phyloP scores from a whole-genome alignment of 2,797 vertebrate genomes.

The Anguilla megastoma region DNA sequence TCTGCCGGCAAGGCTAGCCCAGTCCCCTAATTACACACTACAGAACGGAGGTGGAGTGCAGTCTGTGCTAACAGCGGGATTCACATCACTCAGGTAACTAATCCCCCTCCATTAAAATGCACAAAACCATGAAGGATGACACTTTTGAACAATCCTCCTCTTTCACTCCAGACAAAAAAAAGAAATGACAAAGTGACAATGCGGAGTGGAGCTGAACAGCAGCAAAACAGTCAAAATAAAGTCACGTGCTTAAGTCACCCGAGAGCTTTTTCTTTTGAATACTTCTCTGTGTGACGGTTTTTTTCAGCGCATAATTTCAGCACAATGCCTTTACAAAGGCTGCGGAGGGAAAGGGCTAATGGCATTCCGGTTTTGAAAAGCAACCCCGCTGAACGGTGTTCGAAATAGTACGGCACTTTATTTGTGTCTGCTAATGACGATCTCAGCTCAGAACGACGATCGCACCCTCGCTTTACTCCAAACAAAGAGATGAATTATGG shows the following conservation, averaged over 20 bases:
- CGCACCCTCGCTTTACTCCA: not conserved
- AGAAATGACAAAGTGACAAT: slow-evolving; percentile 7
- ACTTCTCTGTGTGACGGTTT: not conserved
- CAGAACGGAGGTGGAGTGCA: slow-evolving; percentile 15
- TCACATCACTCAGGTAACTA: slow-evolving; percentile 44
- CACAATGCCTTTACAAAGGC: not conserved
- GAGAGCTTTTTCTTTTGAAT: not conserved
- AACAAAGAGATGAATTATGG: not conserved
- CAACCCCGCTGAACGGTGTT: not conserved
- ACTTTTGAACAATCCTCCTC: slow-evolving; percentile 30
- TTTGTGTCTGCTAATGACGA: not conserved
- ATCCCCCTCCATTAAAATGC: slow-evolving; percentile 25
- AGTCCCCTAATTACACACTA: slow-evolving; percentile 36
- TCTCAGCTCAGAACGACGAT: not conserved
- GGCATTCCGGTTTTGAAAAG: not conserved
- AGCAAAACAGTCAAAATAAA: slow-evolving; percentile 30
- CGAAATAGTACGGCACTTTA: not conserved
- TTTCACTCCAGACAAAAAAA: slow-evolving; percentile 35
- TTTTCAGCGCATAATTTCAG: not conserved
- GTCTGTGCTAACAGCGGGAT: not conserved
- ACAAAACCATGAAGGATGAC: slow-evolving; percentile 43
- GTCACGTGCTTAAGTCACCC: not conserved
- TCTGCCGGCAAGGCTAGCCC: slow-evolving; percentile 28
- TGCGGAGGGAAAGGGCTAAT: not conserved
- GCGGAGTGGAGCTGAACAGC: not conserved